Evolutionary conservation across 2,797 vertebrate genomes (phyloP).

Genomic region (Sebastes hopkinsi): DNA sequence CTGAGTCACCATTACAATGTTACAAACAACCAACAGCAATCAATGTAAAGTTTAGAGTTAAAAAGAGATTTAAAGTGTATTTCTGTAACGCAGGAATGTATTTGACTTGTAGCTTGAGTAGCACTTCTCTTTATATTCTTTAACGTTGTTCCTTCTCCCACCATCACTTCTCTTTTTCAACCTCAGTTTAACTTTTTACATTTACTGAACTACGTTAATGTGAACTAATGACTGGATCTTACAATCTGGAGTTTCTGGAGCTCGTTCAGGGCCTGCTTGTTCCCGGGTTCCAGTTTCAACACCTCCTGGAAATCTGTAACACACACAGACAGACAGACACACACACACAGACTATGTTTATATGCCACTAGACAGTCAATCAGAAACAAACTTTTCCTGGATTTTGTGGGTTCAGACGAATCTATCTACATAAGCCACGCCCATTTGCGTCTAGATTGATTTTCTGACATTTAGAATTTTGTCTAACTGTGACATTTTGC

Average conservation of each 20-base stretch:
- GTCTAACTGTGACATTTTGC: too few species aligned
- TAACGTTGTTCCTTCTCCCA: too few species aligned
- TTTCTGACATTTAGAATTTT: rapidly evolving
- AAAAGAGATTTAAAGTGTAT: neutral
- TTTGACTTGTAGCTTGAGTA: too few species aligned
- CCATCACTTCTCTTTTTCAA: too few species aligned
- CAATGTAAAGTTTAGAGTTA: neutral
- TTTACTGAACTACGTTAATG: neutral
- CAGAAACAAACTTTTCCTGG: too few species aligned
- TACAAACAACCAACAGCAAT: too few species aligned
- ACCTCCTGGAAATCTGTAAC: constrained; percentile 91
- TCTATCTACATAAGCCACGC: too few species aligned
- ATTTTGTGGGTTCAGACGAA: too few species aligned
- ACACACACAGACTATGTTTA: neutral
- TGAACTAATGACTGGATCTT: constrained; percentile 40
- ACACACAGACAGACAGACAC: neutral
- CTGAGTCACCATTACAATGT: too few species aligned
- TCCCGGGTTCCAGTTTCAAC: constrained; percentile 94
- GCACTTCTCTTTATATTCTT: too few species aligned
- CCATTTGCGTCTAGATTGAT: too few species aligned
- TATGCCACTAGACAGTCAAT: neutral
- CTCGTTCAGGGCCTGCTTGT: constrained; percentile 93
- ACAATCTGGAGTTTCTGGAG: constrained; percentile 90
- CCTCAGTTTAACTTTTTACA: neutral
- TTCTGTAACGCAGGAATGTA: too few species aligned